These are phyloP conservation scores for Caenorhabditis remanei DNA, from an alignment of 1,140 invertebrate species.

Conservation along the genomic window DNA sequence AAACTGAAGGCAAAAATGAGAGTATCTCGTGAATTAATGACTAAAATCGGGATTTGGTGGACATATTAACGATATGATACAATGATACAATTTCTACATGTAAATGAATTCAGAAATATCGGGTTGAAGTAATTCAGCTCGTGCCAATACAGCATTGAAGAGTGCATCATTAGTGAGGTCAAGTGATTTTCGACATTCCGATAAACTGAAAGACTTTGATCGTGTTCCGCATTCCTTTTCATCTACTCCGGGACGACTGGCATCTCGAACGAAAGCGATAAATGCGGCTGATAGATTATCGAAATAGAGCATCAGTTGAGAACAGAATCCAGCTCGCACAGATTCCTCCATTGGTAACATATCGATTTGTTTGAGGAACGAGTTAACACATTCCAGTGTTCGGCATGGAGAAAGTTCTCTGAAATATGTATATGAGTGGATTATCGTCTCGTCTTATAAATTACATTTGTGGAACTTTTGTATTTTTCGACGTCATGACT, in stretches of 20 bases:
- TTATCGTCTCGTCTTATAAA: conserved; percentile 10
- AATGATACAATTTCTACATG: conserved; percentile 6
- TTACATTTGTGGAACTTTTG: conserved; percentile 45
- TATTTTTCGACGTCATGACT: neutral
- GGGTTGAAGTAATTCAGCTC: conserved; percentile 59
- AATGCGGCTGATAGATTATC: conserved; percentile 65
- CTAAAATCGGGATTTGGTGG: neutral
- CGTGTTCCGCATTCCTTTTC: conserved; percentile 56
- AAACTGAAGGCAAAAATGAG: neutral
- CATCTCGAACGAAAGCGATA: conserved; percentile 65
- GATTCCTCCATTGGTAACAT: conserved; percentile 58
- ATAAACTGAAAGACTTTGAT: conserved; percentile 48
- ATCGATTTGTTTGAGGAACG: conserved; percentile 61
- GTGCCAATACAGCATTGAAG: conserved; percentile 60
- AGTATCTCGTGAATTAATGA: conserved; percentile 15
- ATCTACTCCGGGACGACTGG: conserved; percentile 49
- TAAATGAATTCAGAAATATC: conserved; percentile 63
- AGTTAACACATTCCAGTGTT: conserved; percentile 54
- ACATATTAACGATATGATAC: neutral
- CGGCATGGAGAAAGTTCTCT: conserved; percentile 55
- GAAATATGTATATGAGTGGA: neutral
- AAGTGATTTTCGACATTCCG: conserved; percentile 41
- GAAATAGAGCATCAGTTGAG: conserved; percentile 62
- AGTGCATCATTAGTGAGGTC: conserved; percentile 57
- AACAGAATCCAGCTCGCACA: conserved; percentile 56